Evolutionary conservation across 2,888 invertebrate genomes (phyloP).

Genomic region (Melinaea menophilus): DNA sequence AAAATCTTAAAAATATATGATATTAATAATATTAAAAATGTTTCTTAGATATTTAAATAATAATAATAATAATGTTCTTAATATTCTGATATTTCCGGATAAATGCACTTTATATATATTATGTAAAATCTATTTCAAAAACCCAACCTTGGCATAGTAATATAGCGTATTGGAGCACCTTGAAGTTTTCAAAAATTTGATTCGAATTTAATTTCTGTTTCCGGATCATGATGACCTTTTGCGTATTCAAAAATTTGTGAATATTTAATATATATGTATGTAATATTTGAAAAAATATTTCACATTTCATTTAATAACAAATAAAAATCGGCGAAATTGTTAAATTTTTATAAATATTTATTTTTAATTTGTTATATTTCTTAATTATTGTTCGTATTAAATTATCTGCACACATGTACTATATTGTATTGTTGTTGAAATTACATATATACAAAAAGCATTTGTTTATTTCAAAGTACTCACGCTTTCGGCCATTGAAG

Average conservation of each 20-base stretch:
- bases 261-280: neutral
- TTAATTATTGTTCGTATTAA: neutral
- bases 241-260: neutral
- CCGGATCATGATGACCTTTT: neutral
- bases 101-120: neutral
- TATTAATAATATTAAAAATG: neutral
- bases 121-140: constrained; percentile 3
- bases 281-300: no score
- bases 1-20: neutral
- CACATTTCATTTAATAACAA: neutral
- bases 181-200: constrained; percentile 1
- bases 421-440: constrained; percentile 1
- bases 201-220: neutral
- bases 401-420: no score
- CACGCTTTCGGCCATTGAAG: constrained; percentile 23
- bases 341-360: neutral
- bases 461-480: constrained; percentile 10
- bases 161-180: neutral
- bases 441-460: constrained; percentile 1
- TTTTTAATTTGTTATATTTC: neutral
- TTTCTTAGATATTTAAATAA: neutral
- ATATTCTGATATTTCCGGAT: neutral
- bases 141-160: neutral
- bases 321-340: neutral
- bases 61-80: no score